Evolutionary conservation across 1,140 invertebrate genomes (phyloP).

Genomic region (Melitaea cinxia): DNA sequence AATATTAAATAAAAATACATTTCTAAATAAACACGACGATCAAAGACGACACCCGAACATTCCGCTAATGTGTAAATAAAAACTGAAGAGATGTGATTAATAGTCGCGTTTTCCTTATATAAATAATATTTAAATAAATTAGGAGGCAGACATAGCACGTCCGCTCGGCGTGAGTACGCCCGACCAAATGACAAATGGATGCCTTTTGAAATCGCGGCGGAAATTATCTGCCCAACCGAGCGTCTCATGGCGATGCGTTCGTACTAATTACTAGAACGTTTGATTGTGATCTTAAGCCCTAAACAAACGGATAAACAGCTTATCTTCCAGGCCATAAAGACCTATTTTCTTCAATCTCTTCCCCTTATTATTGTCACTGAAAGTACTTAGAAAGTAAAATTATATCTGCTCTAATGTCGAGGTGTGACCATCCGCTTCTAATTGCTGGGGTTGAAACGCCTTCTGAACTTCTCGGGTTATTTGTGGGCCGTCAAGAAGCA

Average conservation of each 20-base stretch:
- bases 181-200: slow-evolving; percentile 78
- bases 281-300: slow-evolving; percentile 68
- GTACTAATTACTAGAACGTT: slow-evolving; percentile 78
- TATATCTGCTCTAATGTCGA: slow-evolving; percentile 71
- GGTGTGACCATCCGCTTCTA: slow-evolving; percentile 78
- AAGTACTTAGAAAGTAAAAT: slow-evolving; percentile 80
- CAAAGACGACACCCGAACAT: slow-evolving; percentile 68
- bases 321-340: slow-evolving; percentile 42
- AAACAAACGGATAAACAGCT: slow-evolving; percentile 42
- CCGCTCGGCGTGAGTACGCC: slow-evolving; percentile 69
- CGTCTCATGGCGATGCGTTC: slow-evolving; percentile 70
- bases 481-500: slow-evolving; percentile 62
- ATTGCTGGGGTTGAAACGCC: slow-evolving; percentile 67
- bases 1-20: slow-evolving; percentile 38
- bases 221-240: slow-evolving; percentile 79
- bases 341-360: slow-evolving; percentile 34
- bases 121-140: slow-evolving; percentile 81
- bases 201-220: slow-evolving; percentile 77
- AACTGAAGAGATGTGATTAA: slow-evolving; percentile 77
- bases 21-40: slow-evolving; percentile 59
- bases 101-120: slow-evolving; percentile 78
- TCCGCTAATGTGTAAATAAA: slow-evolving; percentile 72
- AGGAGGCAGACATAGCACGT: slow-evolving; percentile 67
- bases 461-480: slow-evolving; percentile 55
- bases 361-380: slow-evolving; percentile 71